Conservation (phyloP, 2,797 vertebrate genomes). For the Eulemur rubriventer region DNA sequence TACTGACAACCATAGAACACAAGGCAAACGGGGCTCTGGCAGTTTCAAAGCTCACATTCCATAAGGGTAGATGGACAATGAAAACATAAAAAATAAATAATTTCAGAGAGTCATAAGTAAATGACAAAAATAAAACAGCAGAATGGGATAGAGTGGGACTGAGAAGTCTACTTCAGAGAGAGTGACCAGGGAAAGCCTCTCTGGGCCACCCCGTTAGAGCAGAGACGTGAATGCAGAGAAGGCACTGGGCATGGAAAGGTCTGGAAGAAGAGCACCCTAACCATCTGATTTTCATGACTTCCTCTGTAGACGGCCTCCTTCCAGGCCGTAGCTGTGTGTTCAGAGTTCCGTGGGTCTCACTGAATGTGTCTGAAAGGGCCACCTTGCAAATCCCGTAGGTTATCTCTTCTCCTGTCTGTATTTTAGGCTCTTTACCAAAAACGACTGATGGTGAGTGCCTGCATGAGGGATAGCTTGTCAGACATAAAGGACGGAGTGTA, state of each 20-base stretch:
- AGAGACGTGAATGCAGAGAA: neutral
- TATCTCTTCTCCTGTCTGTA: neutral
- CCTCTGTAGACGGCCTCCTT: neutral
- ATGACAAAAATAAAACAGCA: neutral
- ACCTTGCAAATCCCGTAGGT: neutral
- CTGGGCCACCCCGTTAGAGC: neutral
- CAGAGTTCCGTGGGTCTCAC: neutral
- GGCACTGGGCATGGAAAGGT: neutral
- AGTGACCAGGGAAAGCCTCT: neutral
- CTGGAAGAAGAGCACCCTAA: neutral
- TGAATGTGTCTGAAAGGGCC: neutral
- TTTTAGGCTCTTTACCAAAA: neutral
- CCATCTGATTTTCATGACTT: neutral
- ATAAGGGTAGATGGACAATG: too few relatives aligned
- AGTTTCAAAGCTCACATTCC: neutral
- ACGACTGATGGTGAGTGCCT: neutral
- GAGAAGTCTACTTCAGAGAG: neutral
- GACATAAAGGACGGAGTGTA: neutral
- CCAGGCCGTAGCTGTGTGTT: too few relatives aligned
- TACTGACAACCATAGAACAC: neutral
- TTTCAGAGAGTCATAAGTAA: neutral
- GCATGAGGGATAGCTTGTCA: too few relatives aligned
- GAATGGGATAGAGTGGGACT: neutral
- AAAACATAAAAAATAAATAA: neutral
- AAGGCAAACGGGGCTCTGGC: neutral